Evolutionary conservation across 2,113 vertebrate genomes (phyloP).

Genomic region (Phylloscopus trochiloides): DNA sequence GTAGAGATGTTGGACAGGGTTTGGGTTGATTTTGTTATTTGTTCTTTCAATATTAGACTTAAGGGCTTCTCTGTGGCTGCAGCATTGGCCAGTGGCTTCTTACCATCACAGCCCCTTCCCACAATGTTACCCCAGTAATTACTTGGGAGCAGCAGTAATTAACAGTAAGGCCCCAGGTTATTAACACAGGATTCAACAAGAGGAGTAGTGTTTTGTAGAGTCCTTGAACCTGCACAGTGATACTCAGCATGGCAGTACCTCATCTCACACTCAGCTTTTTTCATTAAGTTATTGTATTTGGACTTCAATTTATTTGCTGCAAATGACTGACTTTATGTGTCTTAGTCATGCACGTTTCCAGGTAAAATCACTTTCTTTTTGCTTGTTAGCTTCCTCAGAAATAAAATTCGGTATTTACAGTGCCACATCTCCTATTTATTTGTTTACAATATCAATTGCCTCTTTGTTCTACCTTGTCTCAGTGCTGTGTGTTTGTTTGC

Average conservation of each 20-base stretch:
- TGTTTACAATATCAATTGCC: conserved; percentile 1
- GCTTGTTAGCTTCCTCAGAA: background rate
- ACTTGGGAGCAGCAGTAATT: background rate
- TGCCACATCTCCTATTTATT: background rate
- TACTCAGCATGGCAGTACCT: background rate
- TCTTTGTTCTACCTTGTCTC: background rate
- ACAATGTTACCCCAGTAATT: background rate
- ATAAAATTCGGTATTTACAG: background rate
- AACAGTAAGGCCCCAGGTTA: background rate
- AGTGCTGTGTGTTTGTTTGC: background rate
- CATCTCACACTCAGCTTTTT: background rate
- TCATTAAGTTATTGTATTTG: background rate
- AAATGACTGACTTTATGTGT: background rate
- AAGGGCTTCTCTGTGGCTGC: background rate
- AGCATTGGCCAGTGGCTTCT: background rate
- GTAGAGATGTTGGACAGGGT: background rate
- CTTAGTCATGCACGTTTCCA: background rate
- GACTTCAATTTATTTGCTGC: background rate
- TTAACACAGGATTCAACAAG: background rate
- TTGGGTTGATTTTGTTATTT: background rate
- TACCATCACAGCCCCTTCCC: background rate
- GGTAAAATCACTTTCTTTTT: background rate
- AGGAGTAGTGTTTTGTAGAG: background rate
- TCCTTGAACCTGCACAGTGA: background rate
- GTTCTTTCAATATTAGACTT: background rate